A percentile compares a stretch with the other conserved stretches of the same genome.
These are phyloP conservation scores for Pipra filicauda DNA, from an alignment of 2,113 vertebrate species.

Conservation along the genomic window DNA sequence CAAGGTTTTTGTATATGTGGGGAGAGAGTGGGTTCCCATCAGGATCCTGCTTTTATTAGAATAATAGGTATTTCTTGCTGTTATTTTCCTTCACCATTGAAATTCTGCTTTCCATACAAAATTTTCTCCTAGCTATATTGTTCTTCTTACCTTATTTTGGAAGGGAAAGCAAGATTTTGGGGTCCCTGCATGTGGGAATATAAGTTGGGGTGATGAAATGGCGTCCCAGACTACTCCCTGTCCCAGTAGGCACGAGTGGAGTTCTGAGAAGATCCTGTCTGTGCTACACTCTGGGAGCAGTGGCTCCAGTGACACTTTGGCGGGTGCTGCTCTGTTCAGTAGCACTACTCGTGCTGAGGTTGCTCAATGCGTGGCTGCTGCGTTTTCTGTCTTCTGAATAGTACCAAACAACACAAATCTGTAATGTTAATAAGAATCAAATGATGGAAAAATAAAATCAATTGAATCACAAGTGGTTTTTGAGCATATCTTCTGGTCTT, in stretches of 20 bases:
- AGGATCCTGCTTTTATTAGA: not conserved
- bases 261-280: not conserved
- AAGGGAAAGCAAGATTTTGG: not conserved
- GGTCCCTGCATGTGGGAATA: not conserved
- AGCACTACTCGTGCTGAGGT: accelerated
- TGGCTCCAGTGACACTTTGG: not conserved
- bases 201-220: not conserved
- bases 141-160: not conserved
- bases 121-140: not conserved
- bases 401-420: not conserved
- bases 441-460: not conserved
- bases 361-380: not conserved
- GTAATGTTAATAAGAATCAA: not conserved
- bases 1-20: not conserved
- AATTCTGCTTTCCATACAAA: not conserved
- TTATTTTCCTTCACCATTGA: not conserved
- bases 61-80: not conserved
- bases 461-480: not conserved
- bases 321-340: not conserved
- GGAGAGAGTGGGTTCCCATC: not conserved
- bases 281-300: not conserved
- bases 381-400: not conserved
- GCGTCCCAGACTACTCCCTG: not conserved
- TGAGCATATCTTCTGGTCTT: not conserved
- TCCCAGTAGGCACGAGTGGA: not conserved